Conservation (phyloP, 1,140 invertebrate species). For the Achatina immaculata region DNA sequence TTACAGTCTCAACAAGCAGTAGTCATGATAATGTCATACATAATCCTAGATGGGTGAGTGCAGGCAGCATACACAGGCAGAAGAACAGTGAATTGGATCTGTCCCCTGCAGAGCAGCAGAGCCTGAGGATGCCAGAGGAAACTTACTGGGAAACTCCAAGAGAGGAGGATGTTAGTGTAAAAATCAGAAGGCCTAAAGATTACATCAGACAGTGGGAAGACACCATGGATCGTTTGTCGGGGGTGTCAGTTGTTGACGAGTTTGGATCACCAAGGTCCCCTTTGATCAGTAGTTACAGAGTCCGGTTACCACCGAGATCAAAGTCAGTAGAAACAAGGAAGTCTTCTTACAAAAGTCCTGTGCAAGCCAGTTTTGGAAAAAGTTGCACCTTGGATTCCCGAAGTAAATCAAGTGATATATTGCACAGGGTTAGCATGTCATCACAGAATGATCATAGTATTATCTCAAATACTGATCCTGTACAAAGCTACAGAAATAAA, state of each 20-base stretch:
- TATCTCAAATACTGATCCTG: not conserved
- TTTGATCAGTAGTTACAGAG: slow-evolving; percentile 11
- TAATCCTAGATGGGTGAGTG: no score
- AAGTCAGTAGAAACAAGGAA: not conserved
- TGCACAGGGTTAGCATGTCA: not conserved
- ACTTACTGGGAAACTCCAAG: not conserved
- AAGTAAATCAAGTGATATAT: not conserved
- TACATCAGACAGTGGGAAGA: slow-evolving; percentile 48
- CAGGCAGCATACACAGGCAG: not conserved
- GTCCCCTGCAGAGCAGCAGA: not conserved
- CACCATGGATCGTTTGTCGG: slow-evolving; percentile 42
- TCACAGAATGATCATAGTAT: not conserved
- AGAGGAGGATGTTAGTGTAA: slow-evolving; percentile 34
- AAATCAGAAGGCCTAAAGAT: slow-evolving; percentile 47
- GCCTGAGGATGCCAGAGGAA: not conserved
- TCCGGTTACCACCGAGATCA: not conserved
- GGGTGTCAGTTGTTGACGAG: not conserved
- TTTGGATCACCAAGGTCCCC: slow-evolving; percentile 19
- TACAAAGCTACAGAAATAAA: not conserved
- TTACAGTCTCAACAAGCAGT: not conserved
- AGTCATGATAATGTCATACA: not conserved
- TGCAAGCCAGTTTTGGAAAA: not conserved
- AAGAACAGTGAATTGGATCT: not conserved
- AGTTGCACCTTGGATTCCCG: not conserved
- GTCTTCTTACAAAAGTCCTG: not conserved